Evolutionary conservation across 1,140 invertebrate species (phyloP).

Genomic region (Panonychus citri): DNA sequence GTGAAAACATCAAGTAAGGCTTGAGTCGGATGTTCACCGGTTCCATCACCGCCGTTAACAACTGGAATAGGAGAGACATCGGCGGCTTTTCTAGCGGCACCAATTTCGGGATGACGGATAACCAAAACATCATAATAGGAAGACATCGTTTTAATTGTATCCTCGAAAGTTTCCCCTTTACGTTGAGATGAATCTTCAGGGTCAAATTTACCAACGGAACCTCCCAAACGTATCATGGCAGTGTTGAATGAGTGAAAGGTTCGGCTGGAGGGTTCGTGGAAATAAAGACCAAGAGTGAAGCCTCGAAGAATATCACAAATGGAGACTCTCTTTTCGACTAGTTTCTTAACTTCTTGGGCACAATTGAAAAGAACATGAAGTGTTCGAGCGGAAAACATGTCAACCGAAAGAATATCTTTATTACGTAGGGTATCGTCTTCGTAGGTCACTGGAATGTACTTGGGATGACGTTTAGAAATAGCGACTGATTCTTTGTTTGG

Average conservation of each 20-base stretch:
- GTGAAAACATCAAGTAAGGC: constrained; percentile 92
- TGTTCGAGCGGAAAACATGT: constrained; percentile 60
- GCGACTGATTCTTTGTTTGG: neutral
- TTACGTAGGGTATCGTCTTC: constrained; percentile 29
- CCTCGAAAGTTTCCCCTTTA: constrained; percentile 86
- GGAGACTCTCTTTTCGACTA: constrained; percentile 38
- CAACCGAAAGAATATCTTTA: constrained; percentile 58
- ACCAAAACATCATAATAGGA: constrained; percentile 60
- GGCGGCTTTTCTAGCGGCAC: constrained; percentile 59
- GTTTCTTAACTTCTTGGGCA: constrained; percentile 58
- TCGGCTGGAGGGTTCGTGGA: constrained; percentile 90
- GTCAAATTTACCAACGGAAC: constrained; percentile 68
- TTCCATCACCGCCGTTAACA: constrained; percentile 92
- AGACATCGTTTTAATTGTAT: constrained; percentile 28
- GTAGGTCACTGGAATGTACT: neutral
- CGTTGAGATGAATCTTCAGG: constrained; percentile 68
- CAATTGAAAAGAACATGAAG: constrained; percentile 82
- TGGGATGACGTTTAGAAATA: neutral
- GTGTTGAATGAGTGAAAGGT: constrained; percentile 85
- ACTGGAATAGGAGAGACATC: constrained; percentile 59
- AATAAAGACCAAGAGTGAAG: constrained; percentile 82
- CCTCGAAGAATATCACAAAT: constrained; percentile 31
- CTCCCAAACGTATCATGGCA: constrained; percentile 86
- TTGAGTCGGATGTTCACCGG: constrained; percentile 95
- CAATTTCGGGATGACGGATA: constrained; percentile 68